These are phyloP conservation scores for Charina bottae DNA, from an alignment of 2,113 vertebrate genomes.

Conservation along the genomic window DNA sequence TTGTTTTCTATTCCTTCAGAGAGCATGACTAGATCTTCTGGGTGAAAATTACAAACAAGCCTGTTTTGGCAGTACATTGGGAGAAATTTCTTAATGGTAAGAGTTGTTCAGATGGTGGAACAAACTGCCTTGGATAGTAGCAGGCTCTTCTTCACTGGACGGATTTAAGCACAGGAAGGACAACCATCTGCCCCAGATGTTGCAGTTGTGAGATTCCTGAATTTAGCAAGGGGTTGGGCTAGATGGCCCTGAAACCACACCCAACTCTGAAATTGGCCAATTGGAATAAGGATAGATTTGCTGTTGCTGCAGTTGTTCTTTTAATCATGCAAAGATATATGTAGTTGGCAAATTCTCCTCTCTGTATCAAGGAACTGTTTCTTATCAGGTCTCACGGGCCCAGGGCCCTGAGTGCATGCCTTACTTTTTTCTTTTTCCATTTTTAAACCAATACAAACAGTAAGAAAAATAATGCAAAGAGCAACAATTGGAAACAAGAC, in stretches of 20 bases:
- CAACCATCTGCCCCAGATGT: background rate
- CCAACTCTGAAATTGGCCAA: background rate
- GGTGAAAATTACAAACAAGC: background rate
- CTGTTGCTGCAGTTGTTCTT: background rate
- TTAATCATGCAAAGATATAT: background rate
- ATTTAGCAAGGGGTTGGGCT: background rate
- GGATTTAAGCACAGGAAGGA: background rate
- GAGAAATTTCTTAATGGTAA: background rate
- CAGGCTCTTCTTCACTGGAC: background rate
- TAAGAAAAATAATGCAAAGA: background rate
- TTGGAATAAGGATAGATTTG: background rate
- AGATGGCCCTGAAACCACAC: background rate
- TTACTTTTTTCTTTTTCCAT: too few relatives aligned
- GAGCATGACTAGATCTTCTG: background rate
- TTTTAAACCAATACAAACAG: background rate
- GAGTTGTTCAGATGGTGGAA: background rate
- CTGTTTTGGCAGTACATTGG: background rate
- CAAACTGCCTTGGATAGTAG: background rate
- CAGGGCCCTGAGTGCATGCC: background rate
- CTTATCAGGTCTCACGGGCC: too few relatives aligned
- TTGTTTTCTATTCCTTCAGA: background rate
- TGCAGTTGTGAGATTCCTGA: background rate
- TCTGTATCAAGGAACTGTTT: too few relatives aligned
- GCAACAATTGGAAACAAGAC: background rate
- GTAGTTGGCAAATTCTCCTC: background rate